Evolutionary conservation across 2,113 vertebrate species (phyloP).

Genomic region (Oncorhynchus masou): DNA sequence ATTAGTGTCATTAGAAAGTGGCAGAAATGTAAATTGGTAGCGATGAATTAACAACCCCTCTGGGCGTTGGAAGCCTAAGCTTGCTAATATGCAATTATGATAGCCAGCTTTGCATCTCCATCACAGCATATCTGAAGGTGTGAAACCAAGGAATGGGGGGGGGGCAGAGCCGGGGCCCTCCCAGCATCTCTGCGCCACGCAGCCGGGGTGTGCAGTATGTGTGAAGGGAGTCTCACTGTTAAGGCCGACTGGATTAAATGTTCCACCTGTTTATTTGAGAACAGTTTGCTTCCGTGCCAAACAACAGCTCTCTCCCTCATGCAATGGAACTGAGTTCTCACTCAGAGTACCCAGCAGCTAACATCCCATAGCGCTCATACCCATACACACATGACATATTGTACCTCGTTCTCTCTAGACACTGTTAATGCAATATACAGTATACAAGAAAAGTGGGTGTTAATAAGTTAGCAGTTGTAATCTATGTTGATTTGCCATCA

Average conservation of each 20-base stretch:
- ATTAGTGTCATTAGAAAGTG: slow-evolving; percentile 47
- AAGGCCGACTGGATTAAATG: slow-evolving; percentile 25
- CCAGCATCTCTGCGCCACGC: background rate
- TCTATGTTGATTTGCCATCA: background rate
- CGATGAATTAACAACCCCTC: slow-evolving; percentile 39
- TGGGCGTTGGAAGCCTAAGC: slow-evolving; percentile 34
- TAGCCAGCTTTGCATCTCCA: slow-evolving; percentile 39
- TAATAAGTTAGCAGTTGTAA: background rate
- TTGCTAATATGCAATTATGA: slow-evolving; percentile 44
- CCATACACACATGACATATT: too few relatives aligned
- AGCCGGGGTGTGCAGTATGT: too few relatives aligned
- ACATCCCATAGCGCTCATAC: background rate
- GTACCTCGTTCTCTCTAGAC: background rate
- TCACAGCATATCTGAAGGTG: slow-evolving; percentile 25
- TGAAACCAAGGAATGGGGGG: slow-evolving; percentile 1
- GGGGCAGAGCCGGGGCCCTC: slow-evolving; percentile 1
- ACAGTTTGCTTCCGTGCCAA: slow-evolving; percentile 17
- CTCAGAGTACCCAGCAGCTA: too few relatives aligned
- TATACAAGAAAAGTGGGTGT: background rate
- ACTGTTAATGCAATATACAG: background rate
- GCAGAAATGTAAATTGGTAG: slow-evolving; percentile 41
- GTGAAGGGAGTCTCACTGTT: background rate
- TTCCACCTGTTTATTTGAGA: slow-evolving; percentile 35
- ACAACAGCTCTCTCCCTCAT: slow-evolving; percentile 4
- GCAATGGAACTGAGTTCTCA: too few relatives aligned